phyloP scores from a whole-genome alignment of 2,797 vertebrate species.

The Eulemur albifrons region DNA sequence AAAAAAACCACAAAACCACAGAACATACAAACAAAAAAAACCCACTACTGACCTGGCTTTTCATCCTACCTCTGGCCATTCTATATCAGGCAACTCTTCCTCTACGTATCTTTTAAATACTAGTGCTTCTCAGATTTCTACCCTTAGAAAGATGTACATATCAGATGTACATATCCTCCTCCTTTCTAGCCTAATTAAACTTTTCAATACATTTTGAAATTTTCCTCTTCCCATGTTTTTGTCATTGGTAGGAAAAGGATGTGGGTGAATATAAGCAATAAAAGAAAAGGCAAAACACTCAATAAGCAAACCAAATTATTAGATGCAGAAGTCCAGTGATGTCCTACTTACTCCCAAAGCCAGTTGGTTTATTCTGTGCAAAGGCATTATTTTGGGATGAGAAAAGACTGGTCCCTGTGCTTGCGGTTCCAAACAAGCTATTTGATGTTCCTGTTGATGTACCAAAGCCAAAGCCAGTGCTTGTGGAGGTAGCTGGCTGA shows the following conservation, averaged over 20 bases:
- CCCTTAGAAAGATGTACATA: background rate
- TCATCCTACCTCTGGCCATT: background rate
- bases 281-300: background rate
- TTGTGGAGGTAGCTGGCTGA: slow-evolving; percentile 94
- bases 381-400: slow-evolving; percentile 96
- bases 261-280: background rate
- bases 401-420: slow-evolving; percentile 91
- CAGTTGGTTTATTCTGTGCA: slow-evolving; percentile 91
- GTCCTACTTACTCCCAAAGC: slow-evolving; percentile 94
- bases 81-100: background rate
- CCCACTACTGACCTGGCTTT: background rate
- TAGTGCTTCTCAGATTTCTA: background rate
- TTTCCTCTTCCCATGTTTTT: background rate
- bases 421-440: slow-evolving; percentile 92
- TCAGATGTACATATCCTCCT: background rate
- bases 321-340: background rate
- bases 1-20: background rate
- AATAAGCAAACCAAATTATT: background rate
- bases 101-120: background rate
- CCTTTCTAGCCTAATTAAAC: background rate
- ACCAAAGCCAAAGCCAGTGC: slow-evolving; percentile 94
- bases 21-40: background rate
- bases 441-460: slow-evolving; percentile 90
- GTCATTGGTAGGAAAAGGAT: background rate
- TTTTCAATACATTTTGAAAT: slow-evolving; percentile 14